Percentiles rank a stretch among this genome's conserved stretches.
Conservation (phyloP, 2,797 vertebrate species). For the Emydoidea blandingii region DNA sequence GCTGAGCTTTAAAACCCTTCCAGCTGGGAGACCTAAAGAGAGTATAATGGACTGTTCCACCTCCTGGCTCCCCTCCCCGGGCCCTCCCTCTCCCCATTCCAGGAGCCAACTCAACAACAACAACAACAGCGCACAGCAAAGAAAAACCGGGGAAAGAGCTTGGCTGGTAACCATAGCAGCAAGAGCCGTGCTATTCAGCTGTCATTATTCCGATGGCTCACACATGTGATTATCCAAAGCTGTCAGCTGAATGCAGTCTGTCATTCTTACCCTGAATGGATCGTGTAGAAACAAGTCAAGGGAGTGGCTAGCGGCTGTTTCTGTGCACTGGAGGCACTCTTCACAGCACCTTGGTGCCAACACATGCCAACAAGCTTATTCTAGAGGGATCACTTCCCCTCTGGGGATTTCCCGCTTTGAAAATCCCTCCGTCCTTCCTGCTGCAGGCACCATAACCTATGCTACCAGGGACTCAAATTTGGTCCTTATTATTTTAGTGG, state of each 20-base stretch:
- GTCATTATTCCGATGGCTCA: slow-evolving; percentile 71
- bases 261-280: slow-evolving; percentile 58
- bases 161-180: slow-evolving; percentile 78
- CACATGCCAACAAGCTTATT: background rate
- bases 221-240: slow-evolving; percentile 78
- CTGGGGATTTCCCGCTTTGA: background rate
- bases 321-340: background rate
- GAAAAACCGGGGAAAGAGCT: slow-evolving; percentile 49
- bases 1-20: slow-evolving; percentile 68
- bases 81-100: slow-evolving; percentile 12
- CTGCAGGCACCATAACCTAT: background rate
- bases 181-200: slow-evolving; percentile 71
- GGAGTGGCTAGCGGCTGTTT: background rate
- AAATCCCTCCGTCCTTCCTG: background rate
- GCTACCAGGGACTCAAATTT: background rate
- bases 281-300: slow-evolving; percentile 50
- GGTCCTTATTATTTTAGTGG: background rate
- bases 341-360: background rate
- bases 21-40: slow-evolving; percentile 65
- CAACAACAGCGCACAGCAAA: slow-evolving; percentile 38
- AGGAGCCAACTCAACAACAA: slow-evolving; percentile 46
- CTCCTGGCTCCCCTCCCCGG: background rate
- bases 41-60: slow-evolving; percentile 38
- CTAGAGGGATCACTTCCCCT: background rate
- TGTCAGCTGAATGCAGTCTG: slow-evolving; percentile 69